Conservation (phyloP, 2,888 invertebrate genomes). For the Uropetala carovei region DNA sequence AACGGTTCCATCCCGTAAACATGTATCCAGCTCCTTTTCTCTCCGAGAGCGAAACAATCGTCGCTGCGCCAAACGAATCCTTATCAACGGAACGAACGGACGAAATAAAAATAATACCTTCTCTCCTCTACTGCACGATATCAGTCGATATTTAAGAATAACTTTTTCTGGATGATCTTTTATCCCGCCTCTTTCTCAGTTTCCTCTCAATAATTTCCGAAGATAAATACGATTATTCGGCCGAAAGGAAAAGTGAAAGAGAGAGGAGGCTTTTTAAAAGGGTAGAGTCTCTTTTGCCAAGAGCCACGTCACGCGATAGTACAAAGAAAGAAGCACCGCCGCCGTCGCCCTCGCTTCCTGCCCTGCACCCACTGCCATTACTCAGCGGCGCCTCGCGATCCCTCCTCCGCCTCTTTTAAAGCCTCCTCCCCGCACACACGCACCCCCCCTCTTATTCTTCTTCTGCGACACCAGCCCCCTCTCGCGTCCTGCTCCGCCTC, state of each 20-base stretch:
- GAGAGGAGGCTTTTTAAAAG: not conserved
- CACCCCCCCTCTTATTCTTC: not conserved
- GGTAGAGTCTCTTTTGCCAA: not conserved
- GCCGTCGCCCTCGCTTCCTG: not conserved
- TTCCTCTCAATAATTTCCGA: not conserved
- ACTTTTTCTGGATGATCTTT: too few species aligned
- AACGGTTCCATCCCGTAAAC: slow-evolving; percentile 14
- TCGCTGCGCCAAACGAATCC: not conserved
- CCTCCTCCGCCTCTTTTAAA: not conserved
- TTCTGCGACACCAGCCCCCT: not conserved
- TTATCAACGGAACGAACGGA: too few species aligned
- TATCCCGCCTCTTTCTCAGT: too few species aligned
- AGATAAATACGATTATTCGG: slow-evolving; percentile 22
- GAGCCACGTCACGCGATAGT: not conserved
- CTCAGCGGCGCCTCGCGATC: not conserved
- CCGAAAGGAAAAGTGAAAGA: not conserved
- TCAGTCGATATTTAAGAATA: too few species aligned
- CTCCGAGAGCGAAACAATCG: not conserved
- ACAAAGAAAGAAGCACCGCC: not conserved
- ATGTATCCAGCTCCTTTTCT: not conserved
- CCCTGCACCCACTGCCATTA: not conserved
- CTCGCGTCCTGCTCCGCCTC: not conserved
- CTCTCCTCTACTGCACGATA: too few species aligned
- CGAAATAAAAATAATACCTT: too few species aligned
- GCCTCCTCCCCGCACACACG: not conserved